Evolutionary conservation across 2,113 vertebrate species (phyloP).

Genomic region (Athene cunicularia): DNA sequence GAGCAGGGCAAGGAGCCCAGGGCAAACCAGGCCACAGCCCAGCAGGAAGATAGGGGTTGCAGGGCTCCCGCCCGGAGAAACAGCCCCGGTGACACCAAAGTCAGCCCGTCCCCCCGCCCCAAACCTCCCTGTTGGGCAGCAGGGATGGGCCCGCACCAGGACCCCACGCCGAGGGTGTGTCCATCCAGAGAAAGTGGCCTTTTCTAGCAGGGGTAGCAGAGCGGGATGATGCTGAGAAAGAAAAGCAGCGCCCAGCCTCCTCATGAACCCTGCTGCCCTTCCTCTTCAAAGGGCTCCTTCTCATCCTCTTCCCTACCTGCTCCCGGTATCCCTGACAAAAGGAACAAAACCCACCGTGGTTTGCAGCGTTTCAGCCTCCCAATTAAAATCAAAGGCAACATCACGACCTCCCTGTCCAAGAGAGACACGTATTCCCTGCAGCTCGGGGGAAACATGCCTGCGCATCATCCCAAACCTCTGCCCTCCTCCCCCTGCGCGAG

Average conservation of each 20-base stretch:
- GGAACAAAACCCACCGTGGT: rapidly evolving
- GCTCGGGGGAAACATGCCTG: neutral
- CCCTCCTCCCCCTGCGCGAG: neutral
- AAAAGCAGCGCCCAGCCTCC: neutral
- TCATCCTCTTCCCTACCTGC: neutral
- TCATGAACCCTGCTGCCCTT: neutral
- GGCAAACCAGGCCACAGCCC: neutral
- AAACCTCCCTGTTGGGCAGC: neutral
- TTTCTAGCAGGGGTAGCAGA: neutral
- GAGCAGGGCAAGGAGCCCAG: neutral
- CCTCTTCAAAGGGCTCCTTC: neutral
- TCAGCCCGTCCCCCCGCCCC: neutral
- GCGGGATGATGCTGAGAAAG: rapidly evolving
- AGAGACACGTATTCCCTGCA: rapidly evolving
- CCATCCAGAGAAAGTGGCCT: neutral
- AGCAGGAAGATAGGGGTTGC: rapidly evolving
- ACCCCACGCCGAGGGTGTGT: rapidly evolving
- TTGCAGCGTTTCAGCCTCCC: neutral
- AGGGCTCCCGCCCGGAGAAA: neutral
- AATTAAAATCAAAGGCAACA: neutral
- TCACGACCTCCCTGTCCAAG: neutral
- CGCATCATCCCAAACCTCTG: neutral
- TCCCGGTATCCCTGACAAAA: rapidly evolving
- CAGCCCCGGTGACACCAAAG: neutral
- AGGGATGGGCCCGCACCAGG: neutral